Conservation (phyloP, 2,113 vertebrate genomes). For the Lepisosteus osseus region DNA sequence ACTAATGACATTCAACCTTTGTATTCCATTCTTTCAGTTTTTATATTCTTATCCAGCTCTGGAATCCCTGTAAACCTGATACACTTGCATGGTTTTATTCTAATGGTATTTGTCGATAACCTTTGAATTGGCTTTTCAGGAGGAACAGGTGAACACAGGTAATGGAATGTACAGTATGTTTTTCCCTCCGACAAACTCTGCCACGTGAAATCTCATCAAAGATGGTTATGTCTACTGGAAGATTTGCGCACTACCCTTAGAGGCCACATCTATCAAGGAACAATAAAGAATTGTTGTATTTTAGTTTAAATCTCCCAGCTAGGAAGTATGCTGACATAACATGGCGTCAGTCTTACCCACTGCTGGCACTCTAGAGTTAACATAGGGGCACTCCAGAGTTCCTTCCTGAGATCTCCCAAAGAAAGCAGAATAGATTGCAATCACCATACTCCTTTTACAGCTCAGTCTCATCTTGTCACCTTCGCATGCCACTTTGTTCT, state of each 20-base stretch:
- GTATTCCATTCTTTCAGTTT: background rate
- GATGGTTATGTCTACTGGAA: too few species aligned
- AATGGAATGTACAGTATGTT: too few species aligned
- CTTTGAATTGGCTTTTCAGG: background rate
- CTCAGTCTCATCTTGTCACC: conserved; percentile 79
- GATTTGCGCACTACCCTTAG: too few species aligned
- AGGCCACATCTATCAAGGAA: too few species aligned
- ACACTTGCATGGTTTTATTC: background rate
- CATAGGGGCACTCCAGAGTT: conserved; percentile 76
- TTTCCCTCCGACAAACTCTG: too few species aligned
- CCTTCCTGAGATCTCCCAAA: conserved; percentile 79
- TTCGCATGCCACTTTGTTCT: conserved; percentile 85
- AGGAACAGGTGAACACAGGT: too few species aligned
- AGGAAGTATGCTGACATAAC: too few species aligned
- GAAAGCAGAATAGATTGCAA: conserved; percentile 78
- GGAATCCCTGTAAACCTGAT: conserved; percentile 5
- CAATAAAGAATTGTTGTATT: too few species aligned
- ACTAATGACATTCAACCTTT: conserved; percentile 18
- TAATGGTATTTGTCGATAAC: conserved; percentile 3
- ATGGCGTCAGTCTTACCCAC: conserved; percentile 62
- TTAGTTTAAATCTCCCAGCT: too few species aligned
- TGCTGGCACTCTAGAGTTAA: conserved; percentile 65
- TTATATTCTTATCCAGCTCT: background rate
- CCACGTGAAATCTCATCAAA: too few species aligned
- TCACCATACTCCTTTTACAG: conserved; percentile 83